Evolutionary conservation across 2,888 invertebrate species (phyloP).

Genomic region (Molanna angustata): DNA sequence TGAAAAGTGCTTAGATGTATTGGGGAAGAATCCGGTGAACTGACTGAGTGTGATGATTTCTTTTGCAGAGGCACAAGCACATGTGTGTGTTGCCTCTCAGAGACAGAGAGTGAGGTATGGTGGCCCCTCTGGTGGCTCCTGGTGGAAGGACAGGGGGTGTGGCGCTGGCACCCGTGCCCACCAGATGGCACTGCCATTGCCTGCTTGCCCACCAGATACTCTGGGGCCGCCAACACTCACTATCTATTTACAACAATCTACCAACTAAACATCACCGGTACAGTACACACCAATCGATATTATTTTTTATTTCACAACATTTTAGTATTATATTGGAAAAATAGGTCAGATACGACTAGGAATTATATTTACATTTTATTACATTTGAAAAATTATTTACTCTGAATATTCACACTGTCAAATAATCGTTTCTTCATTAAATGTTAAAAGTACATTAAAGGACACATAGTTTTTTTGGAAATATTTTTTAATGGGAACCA

Average conservation of each 20-base stretch:
- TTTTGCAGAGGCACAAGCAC: constrained; percentile 34
- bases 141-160: too few species aligned
- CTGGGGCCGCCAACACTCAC: constrained; percentile 27
- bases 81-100: constrained; percentile 31
- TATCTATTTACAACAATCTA: constrained; percentile 13
- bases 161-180: not conserved
- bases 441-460: too few species aligned
- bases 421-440: too few species aligned
- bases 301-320: not conserved
- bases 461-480: too few species aligned
- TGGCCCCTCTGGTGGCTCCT: too few species aligned
- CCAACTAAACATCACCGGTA: not conserved
- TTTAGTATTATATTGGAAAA: too few species aligned
- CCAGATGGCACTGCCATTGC: constrained; percentile 20
- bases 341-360: too few species aligned
- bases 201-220: constrained; percentile 21
- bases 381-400: too few species aligned
- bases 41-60: constrained; percentile 32
- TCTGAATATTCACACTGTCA: too few species aligned
- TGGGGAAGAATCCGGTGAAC: constrained; percentile 21
- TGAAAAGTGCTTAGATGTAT: not conserved
- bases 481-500: too few species aligned
- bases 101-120: constrained; percentile 23
- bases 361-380: too few species aligned
- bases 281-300: not conserved